These are phyloP conservation scores for Apodemus speciosus DNA, from an alignment of 2,113 vertebrate genomes.

Conservation along the genomic window DNA sequence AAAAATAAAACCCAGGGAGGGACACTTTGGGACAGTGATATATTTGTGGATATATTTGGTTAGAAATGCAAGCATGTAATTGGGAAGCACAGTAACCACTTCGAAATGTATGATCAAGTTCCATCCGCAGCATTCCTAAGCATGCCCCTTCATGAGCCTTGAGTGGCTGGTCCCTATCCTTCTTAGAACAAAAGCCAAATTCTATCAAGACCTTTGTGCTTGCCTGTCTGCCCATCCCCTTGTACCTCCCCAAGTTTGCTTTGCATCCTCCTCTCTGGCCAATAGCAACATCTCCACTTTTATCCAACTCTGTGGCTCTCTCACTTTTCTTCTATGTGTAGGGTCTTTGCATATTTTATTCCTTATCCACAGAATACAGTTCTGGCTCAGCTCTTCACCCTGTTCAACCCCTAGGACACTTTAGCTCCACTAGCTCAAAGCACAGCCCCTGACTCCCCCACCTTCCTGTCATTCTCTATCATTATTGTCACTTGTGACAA, in stretches of 20 bases:
- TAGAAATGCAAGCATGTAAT: not conserved
- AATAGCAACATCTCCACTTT: not conserved
- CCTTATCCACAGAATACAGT: not conserved
- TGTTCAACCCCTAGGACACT: not conserved
- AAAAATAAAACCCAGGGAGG: not conserved
- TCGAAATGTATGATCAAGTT: not conserved
- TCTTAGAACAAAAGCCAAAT: constrained; percentile 25
- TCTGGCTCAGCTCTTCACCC: constrained; percentile 7
- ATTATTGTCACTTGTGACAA: not conserved
- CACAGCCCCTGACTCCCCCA: not conserved
- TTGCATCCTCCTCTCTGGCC: not conserved
- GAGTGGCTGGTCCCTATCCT: not conserved
- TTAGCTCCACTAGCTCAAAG: not conserved
- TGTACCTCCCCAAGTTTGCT: not conserved
- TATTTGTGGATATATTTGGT: not conserved
- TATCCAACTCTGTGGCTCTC: not conserved
- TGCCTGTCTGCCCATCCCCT: not conserved
- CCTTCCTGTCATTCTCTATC: not conserved
- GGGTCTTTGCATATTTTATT: not conserved
- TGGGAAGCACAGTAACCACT: not conserved
- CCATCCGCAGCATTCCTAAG: not conserved
- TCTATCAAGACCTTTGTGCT: not conserved
- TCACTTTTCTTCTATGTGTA: not conserved
- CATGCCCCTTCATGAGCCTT: not conserved
- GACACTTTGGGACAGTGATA: not conserved